Conservation (phyloP, 2,113 vertebrate genomes). For the Colinus virginianus region DNA sequence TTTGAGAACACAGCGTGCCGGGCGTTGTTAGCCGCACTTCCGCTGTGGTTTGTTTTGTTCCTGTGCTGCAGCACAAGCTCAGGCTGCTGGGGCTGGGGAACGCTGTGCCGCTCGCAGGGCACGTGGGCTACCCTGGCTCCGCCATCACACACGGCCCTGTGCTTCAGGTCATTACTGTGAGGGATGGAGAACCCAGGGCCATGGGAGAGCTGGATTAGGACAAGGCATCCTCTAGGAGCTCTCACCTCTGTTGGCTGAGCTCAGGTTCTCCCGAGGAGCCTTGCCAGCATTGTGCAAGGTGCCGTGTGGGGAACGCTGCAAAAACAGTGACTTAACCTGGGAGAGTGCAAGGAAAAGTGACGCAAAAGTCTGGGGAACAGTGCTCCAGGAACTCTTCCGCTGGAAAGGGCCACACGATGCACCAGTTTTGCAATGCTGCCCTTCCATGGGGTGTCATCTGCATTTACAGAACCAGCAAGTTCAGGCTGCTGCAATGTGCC, state of each 20-base stretch:
- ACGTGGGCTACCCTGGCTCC: background rate
- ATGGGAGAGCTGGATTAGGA: background rate
- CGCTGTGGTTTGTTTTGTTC: background rate
- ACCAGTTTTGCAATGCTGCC: background rate
- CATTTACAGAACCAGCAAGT: background rate
- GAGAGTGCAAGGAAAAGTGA: background rate
- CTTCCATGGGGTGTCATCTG: fast-evolving
- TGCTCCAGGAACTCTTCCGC: background rate
- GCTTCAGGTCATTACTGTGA: background rate
- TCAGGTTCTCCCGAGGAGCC: background rate
- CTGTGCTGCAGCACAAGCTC: background rate
- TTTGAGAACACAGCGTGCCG: fast-evolving
- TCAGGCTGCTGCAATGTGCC: background rate
- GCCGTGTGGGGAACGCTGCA: background rate
- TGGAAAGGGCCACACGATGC: background rate
- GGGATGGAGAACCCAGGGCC: background rate
- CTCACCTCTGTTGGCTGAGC: background rate
- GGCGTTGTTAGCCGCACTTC: background rate
- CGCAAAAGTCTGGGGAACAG: background rate
- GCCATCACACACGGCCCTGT: background rate
- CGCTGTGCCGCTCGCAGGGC: background rate
- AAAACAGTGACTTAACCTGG: constrained; percentile 11
- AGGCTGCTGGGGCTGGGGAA: background rate
- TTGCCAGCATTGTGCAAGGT: background rate
- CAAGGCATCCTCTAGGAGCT: background rate